Evolutionary conservation across 2,797 vertebrate genomes (phyloP).

Genomic region (Gephyroberyx darwinii): DNA sequence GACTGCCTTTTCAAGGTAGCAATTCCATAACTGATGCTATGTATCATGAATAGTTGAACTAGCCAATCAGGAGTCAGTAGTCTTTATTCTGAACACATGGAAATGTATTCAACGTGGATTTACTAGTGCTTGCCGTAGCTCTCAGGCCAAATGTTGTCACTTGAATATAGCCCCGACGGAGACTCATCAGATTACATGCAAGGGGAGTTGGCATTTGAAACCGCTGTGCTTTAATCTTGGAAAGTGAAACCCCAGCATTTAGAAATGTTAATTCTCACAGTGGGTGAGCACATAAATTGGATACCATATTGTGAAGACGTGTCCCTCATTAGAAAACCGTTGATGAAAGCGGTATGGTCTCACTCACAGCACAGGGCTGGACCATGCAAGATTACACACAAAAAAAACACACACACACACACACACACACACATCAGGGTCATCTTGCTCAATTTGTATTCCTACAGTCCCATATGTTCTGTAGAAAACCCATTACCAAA

Average conservation of each 20-base stretch:
- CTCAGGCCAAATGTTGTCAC: conserved; percentile 31
- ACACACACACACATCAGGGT: background rate
- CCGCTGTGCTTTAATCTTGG: conserved; percentile 3
- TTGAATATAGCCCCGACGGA: conserved; percentile 14
- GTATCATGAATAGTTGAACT: conserved; percentile 1
- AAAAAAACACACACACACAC: conserved; percentile 10
- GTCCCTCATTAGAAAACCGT: conserved; percentile 18
- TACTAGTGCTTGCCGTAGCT: conserved; percentile 8
- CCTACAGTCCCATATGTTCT: conserved; percentile 10
- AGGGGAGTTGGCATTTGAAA: conserved; percentile 18
- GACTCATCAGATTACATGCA: conserved; percentile 19
- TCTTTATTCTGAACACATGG: conserved; percentile 31
- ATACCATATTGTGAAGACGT: conserved; percentile 9
- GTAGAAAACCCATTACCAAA: conserved; percentile 23
- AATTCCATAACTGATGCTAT: background rate
- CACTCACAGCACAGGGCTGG: background rate
- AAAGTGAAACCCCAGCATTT: conserved; percentile 28
- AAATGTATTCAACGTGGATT: conserved; percentile 29
- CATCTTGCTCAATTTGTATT: conserved; percentile 23
- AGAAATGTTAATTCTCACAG: conserved; percentile 32
- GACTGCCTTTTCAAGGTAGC: background rate
- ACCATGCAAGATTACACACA: background rate
- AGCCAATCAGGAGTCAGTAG: background rate
- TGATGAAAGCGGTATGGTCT: conserved; percentile 5
- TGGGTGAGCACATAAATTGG: conserved; percentile 15